These are phyloP conservation scores for Sarotherodon lohbergeri DNA, from an alignment of 2,113 vertebrate genomes.

Conservation along the genomic window DNA sequence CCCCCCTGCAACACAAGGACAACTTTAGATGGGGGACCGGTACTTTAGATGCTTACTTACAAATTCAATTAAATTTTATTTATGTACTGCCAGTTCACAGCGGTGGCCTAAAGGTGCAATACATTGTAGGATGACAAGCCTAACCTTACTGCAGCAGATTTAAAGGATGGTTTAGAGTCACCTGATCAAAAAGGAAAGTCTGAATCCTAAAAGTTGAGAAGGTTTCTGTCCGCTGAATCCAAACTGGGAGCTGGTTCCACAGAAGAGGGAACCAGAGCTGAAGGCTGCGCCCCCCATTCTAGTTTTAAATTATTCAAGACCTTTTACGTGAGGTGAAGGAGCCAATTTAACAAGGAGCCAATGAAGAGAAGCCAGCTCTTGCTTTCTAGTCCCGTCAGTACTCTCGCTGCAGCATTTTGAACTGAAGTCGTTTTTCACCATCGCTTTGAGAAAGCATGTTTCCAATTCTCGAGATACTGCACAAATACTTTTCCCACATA, in stretches of 20 bases:
- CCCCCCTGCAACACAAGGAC: constrained; percentile 75
- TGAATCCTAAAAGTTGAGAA: neutral
- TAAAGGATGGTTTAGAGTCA: neutral
- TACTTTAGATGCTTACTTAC: neutral
- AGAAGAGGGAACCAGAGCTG: neutral
- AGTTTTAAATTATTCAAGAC: neutral
- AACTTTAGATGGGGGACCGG: neutral
- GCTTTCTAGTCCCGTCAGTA: neutral
- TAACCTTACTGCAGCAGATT: neutral
- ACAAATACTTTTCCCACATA: neutral
- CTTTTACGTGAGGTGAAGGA: neutral
- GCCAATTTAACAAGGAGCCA: neutral
- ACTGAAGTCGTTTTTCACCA: neutral
- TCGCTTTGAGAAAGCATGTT: neutral
- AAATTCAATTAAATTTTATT: neutral
- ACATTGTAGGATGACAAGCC: neutral
- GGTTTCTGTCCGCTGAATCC: neutral
- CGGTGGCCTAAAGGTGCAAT: neutral
- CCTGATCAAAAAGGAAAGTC: neutral
- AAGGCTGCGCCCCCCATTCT: fast-evolving
- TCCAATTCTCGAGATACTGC: neutral
- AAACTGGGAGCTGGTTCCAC: neutral
- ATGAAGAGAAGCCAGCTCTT: neutral
- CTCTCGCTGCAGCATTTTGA: neutral
- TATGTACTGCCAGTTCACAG: neutral